Conservation (phyloP, 2,888 invertebrate species). For the Coenonympha glycerion region DNA sequence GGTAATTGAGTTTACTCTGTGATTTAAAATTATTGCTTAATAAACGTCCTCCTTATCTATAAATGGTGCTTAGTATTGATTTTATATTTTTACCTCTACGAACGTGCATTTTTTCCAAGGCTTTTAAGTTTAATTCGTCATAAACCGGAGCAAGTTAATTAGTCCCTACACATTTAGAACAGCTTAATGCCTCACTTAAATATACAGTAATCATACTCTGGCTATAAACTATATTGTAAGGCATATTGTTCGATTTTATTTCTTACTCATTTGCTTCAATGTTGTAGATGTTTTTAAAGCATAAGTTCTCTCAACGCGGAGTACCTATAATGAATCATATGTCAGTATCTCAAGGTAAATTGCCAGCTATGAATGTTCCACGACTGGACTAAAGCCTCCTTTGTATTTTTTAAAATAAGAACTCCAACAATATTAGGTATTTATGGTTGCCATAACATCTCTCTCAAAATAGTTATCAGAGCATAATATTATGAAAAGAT, state of each 20-base stretch:
- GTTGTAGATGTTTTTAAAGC: constrained; percentile 27
- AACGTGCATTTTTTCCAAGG: constrained; percentile 4
- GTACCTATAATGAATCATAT: constrained; percentile 4
- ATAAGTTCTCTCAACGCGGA: constrained; percentile 11
- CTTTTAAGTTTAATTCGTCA: constrained; percentile 18
- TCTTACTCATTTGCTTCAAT: constrained; percentile 36
- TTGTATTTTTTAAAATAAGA: too few species aligned
- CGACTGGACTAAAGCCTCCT: background rate
- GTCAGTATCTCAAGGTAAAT: constrained; percentile 2
- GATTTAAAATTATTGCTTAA: background rate
- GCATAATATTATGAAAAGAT: too few species aligned
- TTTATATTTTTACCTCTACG: constrained; percentile 1
- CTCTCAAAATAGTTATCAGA: too few species aligned
- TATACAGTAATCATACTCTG: constrained; percentile 31
- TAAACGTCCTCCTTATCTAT: constrained; percentile 4
- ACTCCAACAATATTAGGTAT: too few species aligned
- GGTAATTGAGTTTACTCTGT: too few species aligned
- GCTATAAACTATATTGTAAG: constrained; percentile 45
- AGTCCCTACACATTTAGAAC: constrained; percentile 33
- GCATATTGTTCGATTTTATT: constrained; percentile 42
- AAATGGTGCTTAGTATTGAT: background rate
- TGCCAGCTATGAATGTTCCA: constrained; percentile 2
- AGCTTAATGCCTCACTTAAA: constrained; percentile 35
- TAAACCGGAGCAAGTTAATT: constrained; percentile 36
- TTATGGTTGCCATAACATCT: too few species aligned